phyloP scores from a whole-genome alignment of 2,113 vertebrate species.

The Ameiurus melas region DNA sequence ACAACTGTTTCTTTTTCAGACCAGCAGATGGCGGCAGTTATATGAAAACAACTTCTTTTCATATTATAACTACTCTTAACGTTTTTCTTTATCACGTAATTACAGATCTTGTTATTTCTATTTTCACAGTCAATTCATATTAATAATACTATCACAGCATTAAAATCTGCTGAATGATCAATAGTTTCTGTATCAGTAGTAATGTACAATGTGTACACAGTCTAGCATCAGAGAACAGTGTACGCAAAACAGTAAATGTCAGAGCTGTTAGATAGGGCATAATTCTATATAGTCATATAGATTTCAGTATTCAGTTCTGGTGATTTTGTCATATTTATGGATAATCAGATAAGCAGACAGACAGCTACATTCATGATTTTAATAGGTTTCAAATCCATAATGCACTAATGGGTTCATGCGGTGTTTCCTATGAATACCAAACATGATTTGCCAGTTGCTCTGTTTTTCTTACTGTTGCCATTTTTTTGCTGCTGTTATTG shows the following conservation, averaged over 20 bases:
- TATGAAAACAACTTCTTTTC: neutral
- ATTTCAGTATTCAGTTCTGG: too few relatives aligned
- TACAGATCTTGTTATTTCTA: neutral
- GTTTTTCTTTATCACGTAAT: neutral
- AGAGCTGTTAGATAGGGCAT: neutral
- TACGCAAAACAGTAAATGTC: neutral
- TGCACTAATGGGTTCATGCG: too few relatives aligned
- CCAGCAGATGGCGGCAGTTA: constrained; percentile 34
- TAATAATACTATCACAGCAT: neutral
- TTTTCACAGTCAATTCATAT: neutral
- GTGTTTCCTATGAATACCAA: too few relatives aligned
- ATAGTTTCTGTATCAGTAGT: neutral
- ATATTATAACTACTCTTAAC: too few relatives aligned
- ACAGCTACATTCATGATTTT: too few relatives aligned
- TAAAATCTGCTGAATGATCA: neutral
- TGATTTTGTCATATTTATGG: neutral
- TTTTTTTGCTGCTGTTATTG: too few relatives aligned
- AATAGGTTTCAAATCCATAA: too few relatives aligned
- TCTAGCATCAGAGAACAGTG: neutral
- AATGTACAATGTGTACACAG: neutral
- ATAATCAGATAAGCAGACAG: too few relatives aligned
- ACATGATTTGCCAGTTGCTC: too few relatives aligned
- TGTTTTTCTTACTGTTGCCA: too few relatives aligned
- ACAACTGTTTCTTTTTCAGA: neutral
- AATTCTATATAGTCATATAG: neutral